Evolutionary conservation across 1,140 invertebrate genomes (phyloP), one percentile per base, ranked within the genome.

Genomic region (Mya arenaria): DNA sequence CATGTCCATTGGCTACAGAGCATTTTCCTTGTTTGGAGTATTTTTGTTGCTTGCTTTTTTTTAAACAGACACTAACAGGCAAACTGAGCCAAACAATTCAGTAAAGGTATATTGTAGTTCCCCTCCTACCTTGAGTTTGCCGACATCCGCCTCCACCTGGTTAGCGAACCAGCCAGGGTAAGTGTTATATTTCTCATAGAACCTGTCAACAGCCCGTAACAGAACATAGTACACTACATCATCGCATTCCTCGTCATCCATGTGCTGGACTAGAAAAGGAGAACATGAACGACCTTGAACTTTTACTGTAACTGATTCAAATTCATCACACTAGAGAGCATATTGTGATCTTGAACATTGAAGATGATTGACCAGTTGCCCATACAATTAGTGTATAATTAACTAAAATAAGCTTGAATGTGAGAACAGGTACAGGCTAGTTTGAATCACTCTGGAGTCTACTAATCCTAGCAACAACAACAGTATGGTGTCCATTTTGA

Each of bases 81-180:
- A 52, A 23, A 10, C 48, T 52, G 17, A 52, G 25, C 19, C 48
- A 1, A n/a, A 52, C 25, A 4, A 52, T n/a, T n/a, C 48, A n/a
- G 48, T n/a, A 17, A 52, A 52, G n/a, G n/a, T n/a, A n/a, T n/a
- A n/a, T n/a, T n/a, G n/a, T n/a, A n/a, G n/a, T n/a, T n/a, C n/a
- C n/a, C n/a, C n/a, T 78, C 84, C 85, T 91, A 95, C 95, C 94
- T 98, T 98, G 0, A 99, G 92, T 89, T 96, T 96, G 0, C 95
- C 94, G 87, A 98, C 97, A 91, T 99, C 97, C 63, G 96, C 95
- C 93, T 99, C 97, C 28, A 98, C 95, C 90, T 97, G 95, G 88
- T 96, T 95, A 87, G 96, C 96, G 93, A 96, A 96, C 89, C 97
- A 96, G 17, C 98, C 98, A 19, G 98, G 98, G 92, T 97, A 97